These are phyloP conservation scores for Siniperca chuatsi DNA, from an alignment of 2,113 vertebrate species.

Conservation along the genomic window DNA sequence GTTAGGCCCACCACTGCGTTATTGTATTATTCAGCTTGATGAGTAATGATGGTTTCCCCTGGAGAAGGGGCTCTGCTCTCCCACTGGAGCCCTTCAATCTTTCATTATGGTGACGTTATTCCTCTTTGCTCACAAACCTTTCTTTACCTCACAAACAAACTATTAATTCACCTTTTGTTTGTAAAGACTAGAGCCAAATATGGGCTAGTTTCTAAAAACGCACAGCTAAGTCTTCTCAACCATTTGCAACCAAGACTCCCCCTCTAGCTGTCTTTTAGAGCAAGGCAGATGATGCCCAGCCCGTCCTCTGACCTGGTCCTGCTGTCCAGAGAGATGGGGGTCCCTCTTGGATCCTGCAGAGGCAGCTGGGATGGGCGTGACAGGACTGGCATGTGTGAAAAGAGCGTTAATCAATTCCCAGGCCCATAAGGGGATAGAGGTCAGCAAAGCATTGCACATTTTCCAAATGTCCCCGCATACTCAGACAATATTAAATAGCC, in stretches of 20 bases:
- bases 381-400: conserved; percentile 52
- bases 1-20: conserved; percentile 17
- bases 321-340: conserved; percentile 22
- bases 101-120: conserved; percentile 13
- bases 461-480: conserved; percentile 48
- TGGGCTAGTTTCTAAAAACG: not conserved
- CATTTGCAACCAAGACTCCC: not conserved
- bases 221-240: not conserved
- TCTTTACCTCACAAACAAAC: conserved; percentile 7
- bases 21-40: conserved; percentile 61
- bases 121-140: conserved; percentile 10
- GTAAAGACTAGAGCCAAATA: not conserved
- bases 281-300: not conserved
- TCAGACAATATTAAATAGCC: conserved; percentile 37
- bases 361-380: conserved; percentile 45
- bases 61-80: conserved; percentile 15
- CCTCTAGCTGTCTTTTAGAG: not conserved
- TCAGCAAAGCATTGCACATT: conserved; percentile 52
- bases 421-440: conserved; percentile 41
- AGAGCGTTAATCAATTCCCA: conserved; percentile 54
- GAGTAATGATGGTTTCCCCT: conserved; percentile 28
- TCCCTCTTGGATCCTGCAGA: conserved; percentile 17
- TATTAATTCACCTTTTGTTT: conserved; percentile 14
- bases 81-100: conserved; percentile 24
- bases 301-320: conserved; percentile 6